Percentiles rank a stretch among this genome's conserved stretches.
These are phyloP conservation scores for Halictus ligatus DNA, from an alignment of 2,888 invertebrate genomes.

Conservation along the genomic window DNA sequence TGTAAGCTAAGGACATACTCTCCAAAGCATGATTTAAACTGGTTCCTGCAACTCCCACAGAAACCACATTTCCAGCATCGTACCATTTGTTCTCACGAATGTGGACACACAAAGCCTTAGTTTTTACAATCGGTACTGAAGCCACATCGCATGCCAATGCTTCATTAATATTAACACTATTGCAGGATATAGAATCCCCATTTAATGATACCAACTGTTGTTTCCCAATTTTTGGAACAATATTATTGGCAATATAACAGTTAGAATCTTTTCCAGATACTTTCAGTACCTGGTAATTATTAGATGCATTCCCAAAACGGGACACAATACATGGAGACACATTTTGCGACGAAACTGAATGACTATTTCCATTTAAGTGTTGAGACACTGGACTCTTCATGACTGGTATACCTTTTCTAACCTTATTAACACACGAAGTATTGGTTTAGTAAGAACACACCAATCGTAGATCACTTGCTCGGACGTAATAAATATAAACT, in stretches of 20 bases:
- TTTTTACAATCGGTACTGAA: slow-evolving; percentile 70
- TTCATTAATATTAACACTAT: slow-evolving; percentile 78
- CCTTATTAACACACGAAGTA: slow-evolving; percentile 52
- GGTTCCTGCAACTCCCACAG: slow-evolving; percentile 78
- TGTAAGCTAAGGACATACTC: slow-evolving; percentile 91
- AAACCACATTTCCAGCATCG: slow-evolving; percentile 79
- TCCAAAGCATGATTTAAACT: slow-evolving; percentile 89
- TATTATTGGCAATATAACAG: slow-evolving; percentile 72
- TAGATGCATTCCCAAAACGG: slow-evolving; percentile 62
- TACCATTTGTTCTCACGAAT: slow-evolving; percentile 81
- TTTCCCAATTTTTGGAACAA: slow-evolving; percentile 72
- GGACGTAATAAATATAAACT: slow-evolving; percentile 17
- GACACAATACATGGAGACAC: slow-evolving; percentile 62
- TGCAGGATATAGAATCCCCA: slow-evolving; percentile 78
- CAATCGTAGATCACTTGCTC: slow-evolving; percentile 41
- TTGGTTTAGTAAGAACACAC: slow-evolving; percentile 27
- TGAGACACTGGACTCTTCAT: slow-evolving; percentile 73
- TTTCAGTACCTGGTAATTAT: slow-evolving; percentile 70
- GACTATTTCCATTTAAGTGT: slow-evolving; percentile 67
- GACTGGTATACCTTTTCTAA: slow-evolving; percentile 60
- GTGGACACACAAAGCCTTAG: slow-evolving; percentile 79
- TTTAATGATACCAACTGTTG: slow-evolving; percentile 80
- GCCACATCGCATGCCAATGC: slow-evolving; percentile 79
- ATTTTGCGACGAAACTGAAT: slow-evolving; percentile 52
- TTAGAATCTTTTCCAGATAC: slow-evolving; percentile 68